These are phyloP conservation scores for Netelia melanura DNA, from an alignment of 2,888 invertebrate genomes.

Conservation along the genomic window DNA sequence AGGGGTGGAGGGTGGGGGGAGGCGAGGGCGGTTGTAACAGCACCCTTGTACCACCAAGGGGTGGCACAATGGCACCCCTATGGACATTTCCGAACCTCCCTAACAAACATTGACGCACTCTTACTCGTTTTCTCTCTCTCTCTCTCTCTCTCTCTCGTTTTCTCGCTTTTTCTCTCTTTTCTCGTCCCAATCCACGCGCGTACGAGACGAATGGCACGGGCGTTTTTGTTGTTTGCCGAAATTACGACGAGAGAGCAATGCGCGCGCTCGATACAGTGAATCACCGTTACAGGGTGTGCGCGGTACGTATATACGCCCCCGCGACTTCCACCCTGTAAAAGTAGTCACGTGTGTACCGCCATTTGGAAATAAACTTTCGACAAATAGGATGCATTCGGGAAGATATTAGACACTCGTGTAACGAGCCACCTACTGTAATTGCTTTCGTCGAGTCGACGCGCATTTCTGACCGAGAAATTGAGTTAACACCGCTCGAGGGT, in stretches of 20 bases:
- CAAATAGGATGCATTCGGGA: background rate
- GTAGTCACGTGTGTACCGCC: constrained; percentile 40
- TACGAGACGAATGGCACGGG: constrained; percentile 47
- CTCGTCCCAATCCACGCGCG: constrained; percentile 15
- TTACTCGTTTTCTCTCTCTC: background rate
- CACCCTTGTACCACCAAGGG: constrained; percentile 57
- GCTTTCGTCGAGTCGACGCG: background rate
- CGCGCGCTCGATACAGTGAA: constrained; percentile 58
- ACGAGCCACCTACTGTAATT: background rate
- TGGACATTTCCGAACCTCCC: constrained; percentile 60
- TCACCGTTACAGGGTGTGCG: constrained; percentile 42
- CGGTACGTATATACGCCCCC: constrained; percentile 6
- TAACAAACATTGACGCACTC: constrained; percentile 61
- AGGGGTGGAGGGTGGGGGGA: too few relatives aligned
- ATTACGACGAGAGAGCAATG: constrained; percentile 55
- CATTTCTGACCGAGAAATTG: background rate
- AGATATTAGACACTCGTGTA: background rate
- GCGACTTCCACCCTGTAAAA: constrained; percentile 7
- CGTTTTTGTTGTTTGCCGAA: constrained; percentile 66
- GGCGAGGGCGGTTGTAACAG: constrained; percentile 4
- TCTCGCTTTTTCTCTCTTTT: constrained; percentile 7
- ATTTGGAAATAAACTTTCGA: constrained; percentile 33
- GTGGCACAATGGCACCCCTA: constrained; percentile 62
- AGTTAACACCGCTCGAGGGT: too few relatives aligned
- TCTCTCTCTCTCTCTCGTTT: constrained; percentile 10